Conservation (phyloP, 2,113 vertebrate genomes). For the Hydrochoerus hydrochaeris region DNA sequence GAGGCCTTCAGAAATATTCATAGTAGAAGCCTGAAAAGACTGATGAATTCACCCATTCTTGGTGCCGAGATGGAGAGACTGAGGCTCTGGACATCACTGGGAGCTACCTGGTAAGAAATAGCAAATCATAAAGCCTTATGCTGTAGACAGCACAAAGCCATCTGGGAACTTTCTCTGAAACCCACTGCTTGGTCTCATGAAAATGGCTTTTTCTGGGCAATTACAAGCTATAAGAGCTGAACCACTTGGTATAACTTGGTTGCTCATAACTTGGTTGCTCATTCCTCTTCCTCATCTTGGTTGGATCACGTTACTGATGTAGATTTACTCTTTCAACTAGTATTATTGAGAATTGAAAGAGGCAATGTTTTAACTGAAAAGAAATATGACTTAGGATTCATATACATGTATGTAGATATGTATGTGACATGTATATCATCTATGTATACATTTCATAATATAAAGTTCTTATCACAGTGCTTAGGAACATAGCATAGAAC, state of each 20-base stretch:
- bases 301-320: background rate
- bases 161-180: background rate
- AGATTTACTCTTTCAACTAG: background rate
- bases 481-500: background rate
- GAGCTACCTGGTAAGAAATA: background rate
- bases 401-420: too few relatives aligned
- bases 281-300: background rate
- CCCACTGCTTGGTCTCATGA: background rate
- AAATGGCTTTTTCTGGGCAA: background rate
- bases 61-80: background rate
- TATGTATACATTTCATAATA: background rate
- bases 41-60: constrained; percentile 9
- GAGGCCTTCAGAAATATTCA: constrained; percentile 72
- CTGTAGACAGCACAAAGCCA: too few relatives aligned
- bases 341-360: background rate
- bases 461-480: background rate
- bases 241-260: background rate
- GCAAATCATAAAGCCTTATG: background rate
- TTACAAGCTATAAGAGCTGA: background rate
- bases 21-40: background rate
- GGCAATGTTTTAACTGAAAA: background rate
- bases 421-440: background rate
- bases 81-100: background rate
- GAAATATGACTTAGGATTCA: background rate
- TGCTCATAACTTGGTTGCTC: background rate